Conservation (phyloP, 2,113 vertebrate species). For the Rhea pennata region DNA sequence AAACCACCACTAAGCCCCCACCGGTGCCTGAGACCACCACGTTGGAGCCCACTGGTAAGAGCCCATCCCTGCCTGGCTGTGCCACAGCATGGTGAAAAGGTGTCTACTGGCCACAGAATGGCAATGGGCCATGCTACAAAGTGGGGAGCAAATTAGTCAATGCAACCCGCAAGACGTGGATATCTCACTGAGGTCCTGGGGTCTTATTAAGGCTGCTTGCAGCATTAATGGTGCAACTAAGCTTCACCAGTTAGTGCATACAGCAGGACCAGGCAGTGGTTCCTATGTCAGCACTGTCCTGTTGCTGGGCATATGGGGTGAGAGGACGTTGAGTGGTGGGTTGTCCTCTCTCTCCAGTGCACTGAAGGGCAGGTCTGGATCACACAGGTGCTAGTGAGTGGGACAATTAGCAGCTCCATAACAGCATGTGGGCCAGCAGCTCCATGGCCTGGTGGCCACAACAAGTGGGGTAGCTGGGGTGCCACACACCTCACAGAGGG, state of each 20-base stretch:
- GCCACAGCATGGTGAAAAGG: too few relatives aligned
- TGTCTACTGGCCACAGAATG: too few relatives aligned
- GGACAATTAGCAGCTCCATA: not conserved
- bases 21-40: not conserved
- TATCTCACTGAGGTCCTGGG: too few relatives aligned
- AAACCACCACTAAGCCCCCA: not conserved
- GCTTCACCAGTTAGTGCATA: rapidly evolving
- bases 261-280: too few relatives aligned
- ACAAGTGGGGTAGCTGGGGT: not conserved
- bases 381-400: too few relatives aligned
- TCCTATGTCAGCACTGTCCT: not conserved
- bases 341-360: too few relatives aligned
- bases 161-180: not conserved
- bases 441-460: not conserved
- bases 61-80: not conserved
- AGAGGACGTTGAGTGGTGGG: too few relatives aligned
- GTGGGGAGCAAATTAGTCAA: rapidly evolving
- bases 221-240: rapidly evolving
- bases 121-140: not conserved
- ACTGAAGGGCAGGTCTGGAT: not conserved
- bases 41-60: slow-evolving; percentile 50
- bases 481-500: too few relatives aligned
- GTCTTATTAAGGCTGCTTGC: rapidly evolving
- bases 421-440: not conserved
- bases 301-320: not conserved